These are phyloP conservation scores for Xestobium rufovillosum DNA, from an alignment of 2,888 invertebrate species.

Conservation along the genomic window DNA sequence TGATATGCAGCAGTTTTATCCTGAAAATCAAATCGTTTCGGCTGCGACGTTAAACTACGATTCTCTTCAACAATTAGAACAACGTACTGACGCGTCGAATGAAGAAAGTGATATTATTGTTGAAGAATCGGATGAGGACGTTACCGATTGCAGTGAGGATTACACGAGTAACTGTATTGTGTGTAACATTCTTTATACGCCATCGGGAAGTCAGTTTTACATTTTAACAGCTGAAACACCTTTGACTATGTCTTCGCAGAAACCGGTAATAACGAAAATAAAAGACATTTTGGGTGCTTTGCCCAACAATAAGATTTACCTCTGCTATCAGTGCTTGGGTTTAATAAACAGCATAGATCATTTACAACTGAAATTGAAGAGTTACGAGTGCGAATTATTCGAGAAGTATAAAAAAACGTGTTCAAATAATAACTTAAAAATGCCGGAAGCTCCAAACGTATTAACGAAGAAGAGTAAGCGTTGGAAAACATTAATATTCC, in stretches of 20 bases:
- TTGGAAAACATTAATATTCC: constrained; percentile 21
- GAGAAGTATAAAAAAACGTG: constrained; percentile 33
- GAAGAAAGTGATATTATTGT: constrained; percentile 41
- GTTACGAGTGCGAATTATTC: constrained; percentile 32
- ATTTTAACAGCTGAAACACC: constrained; percentile 36
- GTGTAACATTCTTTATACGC: constrained; percentile 36
- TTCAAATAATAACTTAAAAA: constrained; percentile 21
- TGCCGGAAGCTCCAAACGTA: constrained; percentile 11
- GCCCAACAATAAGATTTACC: constrained; percentile 27
- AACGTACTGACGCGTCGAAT: constrained; percentile 34
- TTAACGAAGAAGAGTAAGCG: constrained; percentile 15
- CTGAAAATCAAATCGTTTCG: constrained; percentile 16
- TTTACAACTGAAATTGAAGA: constrained; percentile 37
- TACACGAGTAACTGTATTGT: constrained; percentile 35
- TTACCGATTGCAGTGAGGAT: constrained; percentile 32
- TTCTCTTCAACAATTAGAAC: constrained; percentile 25
- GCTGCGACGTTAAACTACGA: constrained; percentile 8
- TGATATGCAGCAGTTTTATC: no score
- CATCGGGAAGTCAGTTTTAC: constrained; percentile 38
- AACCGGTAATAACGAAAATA: constrained; percentile 35
- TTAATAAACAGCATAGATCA: constrained; percentile 41
- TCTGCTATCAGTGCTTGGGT: constrained; percentile 40
- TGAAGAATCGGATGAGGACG: constrained; percentile 39
- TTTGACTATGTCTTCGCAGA: constrained; percentile 39
- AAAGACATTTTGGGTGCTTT: constrained; percentile 30